Conservation (phyloP, 1,140 invertebrate species). For the Littorina saxatilis region DNA sequence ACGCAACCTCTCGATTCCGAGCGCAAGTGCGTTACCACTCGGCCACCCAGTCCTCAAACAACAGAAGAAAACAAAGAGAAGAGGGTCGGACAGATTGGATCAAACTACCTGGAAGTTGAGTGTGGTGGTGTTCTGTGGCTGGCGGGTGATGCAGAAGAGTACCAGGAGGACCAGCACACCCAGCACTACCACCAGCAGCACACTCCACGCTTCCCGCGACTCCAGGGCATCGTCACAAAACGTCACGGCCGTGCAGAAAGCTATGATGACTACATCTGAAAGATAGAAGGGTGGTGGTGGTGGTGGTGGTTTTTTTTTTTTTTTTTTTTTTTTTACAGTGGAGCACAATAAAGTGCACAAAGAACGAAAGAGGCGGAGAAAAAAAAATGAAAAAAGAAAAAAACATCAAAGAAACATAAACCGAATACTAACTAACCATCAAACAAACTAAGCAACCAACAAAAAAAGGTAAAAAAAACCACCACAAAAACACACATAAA, state of each 20-base stretch:
- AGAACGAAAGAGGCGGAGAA: conserved; percentile 23
- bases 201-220: conserved; percentile 48
- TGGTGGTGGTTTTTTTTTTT: neutral
- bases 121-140: conserved; percentile 69
- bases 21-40: too few species aligned
- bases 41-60: too few species aligned
- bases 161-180: conserved; percentile 53
- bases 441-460: too few species aligned
- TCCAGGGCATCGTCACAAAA: conserved; percentile 56
- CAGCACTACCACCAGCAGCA: conserved; percentile 55
- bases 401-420: neutral
- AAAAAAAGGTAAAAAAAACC: too few species aligned
- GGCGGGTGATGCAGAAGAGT: conserved; percentile 61
- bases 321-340: neutral
- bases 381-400: conserved; percentile 8
- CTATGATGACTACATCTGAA: conserved; percentile 61
- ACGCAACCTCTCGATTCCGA: too few species aligned
- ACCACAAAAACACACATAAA: too few species aligned
- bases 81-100: neutral
- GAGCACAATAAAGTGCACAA: too few species aligned
- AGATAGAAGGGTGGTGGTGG: conserved; percentile 9
- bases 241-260: conserved; percentile 63
- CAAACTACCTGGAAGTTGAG: conserved; percentile 73
- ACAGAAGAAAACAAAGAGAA: neutral
- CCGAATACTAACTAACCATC: too few species aligned